Percentiles rank a stretch among this genome's conserved stretches.
These are phyloP conservation scores for Folsomia manolachei DNA, from an alignment of 2,888 invertebrate genomes.

Conservation along the genomic window DNA sequence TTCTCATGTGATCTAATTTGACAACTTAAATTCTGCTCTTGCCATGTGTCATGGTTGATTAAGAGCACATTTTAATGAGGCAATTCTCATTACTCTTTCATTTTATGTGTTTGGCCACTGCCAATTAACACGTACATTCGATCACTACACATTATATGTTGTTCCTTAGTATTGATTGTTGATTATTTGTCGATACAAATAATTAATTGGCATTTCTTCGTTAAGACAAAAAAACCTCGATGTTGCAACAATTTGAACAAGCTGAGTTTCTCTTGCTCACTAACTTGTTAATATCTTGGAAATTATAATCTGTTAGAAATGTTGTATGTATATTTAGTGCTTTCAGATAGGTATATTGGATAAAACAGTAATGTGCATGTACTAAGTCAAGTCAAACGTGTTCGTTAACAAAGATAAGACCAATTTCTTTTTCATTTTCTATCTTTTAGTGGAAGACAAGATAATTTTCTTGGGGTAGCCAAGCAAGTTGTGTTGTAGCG, in stretches of 20 bases:
- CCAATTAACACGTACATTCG: not conserved
- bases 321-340: not conserved
- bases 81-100: not conserved
- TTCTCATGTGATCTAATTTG: constrained; percentile 22
- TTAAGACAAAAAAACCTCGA: not conserved
- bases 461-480: not conserved
- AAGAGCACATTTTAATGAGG: not conserved
- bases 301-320: not conserved
- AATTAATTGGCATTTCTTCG: not conserved
- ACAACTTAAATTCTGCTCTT: constrained; percentile 1
- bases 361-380: not conserved
- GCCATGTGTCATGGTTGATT: constrained; percentile 4
- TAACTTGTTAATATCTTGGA: not conserved
- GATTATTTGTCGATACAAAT: not conserved
- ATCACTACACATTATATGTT: no score
- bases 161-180: no score
- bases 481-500: not conserved
- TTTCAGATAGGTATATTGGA: no score
- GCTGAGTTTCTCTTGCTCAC: not conserved
- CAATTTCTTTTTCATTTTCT: not conserved
- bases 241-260: not conserved
- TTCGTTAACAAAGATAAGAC: not conserved
- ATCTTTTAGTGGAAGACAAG: no score
- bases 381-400: not conserved
- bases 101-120: not conserved